Evolutionary conservation across 1,140 invertebrate species (phyloP), one percentile per base, ranked within the genome.

Genomic region (Pseudobourletiella spinata): DNA sequence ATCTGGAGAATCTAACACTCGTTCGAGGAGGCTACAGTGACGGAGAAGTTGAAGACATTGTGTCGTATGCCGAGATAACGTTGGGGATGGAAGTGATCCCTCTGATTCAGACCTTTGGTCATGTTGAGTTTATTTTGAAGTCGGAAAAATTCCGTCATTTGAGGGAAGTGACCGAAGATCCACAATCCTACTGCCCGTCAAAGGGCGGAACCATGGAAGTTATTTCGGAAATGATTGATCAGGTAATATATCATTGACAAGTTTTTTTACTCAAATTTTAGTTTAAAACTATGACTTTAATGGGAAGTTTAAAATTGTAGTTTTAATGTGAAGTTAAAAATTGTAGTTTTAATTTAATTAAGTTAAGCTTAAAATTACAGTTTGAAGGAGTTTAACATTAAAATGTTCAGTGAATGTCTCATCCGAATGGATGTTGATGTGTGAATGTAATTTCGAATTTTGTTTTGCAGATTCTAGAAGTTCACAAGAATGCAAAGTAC

Each of bases 61-160:
- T 85, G 39, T 72, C 78, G 35, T 71, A 82, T 24, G 87, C 88
- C 0, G 78, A 81, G 56, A 78, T 82, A 11, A 81, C 84, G 65
- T 18, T 67, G 3, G 76, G 79, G 1, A 76, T 98, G 1, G 83
- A 87, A 64, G 82, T 97, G 1, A 89, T 98, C 70, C 95, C 95
- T 20, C 78, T 98, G 2, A 81, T 98, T 8, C 95, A 97, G 77
- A 96, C 94, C 3, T 95, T 98, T 77, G 95, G 94, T 2, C 95
- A 98, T 75, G 75, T 95, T 73, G 91, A 96, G 80, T 93, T 89
- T 79, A 84, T 86, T 0, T 75, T 97, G 44, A 96, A 96, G 74
- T 80, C 89, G 63, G 73, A 83, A 29, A 81, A 87, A 67, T 95
- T 87, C 74, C 73, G 79, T 57, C 79, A 84, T 50, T 74, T 95